These are phyloP conservation scores for Cuculus canorus DNA, from an alignment of 2,797 vertebrate species.

Conservation along the genomic window DNA sequence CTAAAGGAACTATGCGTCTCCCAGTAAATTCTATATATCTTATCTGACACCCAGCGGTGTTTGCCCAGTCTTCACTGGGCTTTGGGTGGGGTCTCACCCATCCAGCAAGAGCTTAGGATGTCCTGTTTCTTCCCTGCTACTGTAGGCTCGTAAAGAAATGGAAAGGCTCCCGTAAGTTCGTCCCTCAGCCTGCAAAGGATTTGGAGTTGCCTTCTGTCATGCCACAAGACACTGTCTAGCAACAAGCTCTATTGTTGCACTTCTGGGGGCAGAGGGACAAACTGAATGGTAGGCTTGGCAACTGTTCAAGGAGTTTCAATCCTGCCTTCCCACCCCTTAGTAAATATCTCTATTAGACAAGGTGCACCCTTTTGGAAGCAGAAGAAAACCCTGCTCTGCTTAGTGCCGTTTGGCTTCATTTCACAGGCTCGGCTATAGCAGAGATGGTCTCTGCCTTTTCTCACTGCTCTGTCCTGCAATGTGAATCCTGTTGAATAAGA, in stretches of 20 bases:
- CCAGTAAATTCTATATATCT: not conserved
- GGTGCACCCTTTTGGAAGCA: not conserved
- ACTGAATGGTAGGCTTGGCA: slow-evolving; percentile 42
- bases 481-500: not conserved
- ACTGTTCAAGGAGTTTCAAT: not conserved
- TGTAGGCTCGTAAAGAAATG: fast-evolving
- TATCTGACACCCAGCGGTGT: not conserved
- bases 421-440: not conserved
- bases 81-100: not conserved
- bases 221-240: not conserved
- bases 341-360: slow-evolving; percentile 49
- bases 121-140: not conserved
- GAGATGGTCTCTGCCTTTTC: not conserved
- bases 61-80: not conserved
- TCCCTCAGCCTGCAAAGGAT: not conserved
- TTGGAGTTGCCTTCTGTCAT: not conserved
- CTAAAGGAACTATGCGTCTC: not conserved
- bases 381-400: not conserved
- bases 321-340: not conserved
- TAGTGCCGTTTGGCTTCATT: not conserved
- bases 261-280: not conserved
- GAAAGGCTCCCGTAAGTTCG: not conserved
- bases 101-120: not conserved
- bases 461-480: fast-evolving
- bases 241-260: slow-evolving; percentile 5